Base-by-base conservation (phyloP, 2,797 vertebrate species). In the Psittacula derbiana region DNA sequence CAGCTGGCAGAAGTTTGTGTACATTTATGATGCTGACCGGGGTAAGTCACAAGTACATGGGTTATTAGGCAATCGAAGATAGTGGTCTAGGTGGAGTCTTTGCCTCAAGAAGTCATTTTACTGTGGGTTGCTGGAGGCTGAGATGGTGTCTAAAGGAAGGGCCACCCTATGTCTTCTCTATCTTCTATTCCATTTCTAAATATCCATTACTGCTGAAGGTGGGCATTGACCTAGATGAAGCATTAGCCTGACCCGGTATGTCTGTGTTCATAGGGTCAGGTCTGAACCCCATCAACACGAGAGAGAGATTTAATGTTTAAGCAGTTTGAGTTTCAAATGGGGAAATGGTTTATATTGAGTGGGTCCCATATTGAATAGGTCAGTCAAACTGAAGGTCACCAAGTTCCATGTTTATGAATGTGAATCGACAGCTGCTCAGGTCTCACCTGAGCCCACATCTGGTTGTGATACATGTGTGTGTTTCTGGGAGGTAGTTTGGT, bases 11-110 rank as follows among this genome's bases (percentile, higher is more conserved):
- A 99, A 99, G 97, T 99, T 99, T 62, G 99, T 99, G 97, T 99
- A 99, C 97, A 99, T 99, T 97, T 99, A 99, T 95, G 99, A 99
- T 61, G 99, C 99, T 4, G 99, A 99, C 95, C 98, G 99, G 91
- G 99, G 99, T 99, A 95, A 98, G 98, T 88, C 36, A 9, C 43
- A 21, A 73, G 40, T 25, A 1, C 8, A 1, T 6, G 30, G 14
- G 21, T 30, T 52, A 3, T 31, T 4, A 19, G 40, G 25, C 7
- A 41, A 2, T 9, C 9, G 52, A 78, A 53, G 11, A 4, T 3
- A 27, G 12, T 9, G 38, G 15, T 72, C 30, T 50, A 40, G 6
- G 8, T 28, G 28, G 14, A 64, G 15, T 2, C 10, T 74, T 60
- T n/a, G 13, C 12, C 25, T 67, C 11, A 41, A 40, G 38, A 80